A percentile compares a stretch with the other conserved stretches of the same genome.
Conservation (phyloP, 1,140 invertebrate species). For the Drosophila leontia region DNA sequence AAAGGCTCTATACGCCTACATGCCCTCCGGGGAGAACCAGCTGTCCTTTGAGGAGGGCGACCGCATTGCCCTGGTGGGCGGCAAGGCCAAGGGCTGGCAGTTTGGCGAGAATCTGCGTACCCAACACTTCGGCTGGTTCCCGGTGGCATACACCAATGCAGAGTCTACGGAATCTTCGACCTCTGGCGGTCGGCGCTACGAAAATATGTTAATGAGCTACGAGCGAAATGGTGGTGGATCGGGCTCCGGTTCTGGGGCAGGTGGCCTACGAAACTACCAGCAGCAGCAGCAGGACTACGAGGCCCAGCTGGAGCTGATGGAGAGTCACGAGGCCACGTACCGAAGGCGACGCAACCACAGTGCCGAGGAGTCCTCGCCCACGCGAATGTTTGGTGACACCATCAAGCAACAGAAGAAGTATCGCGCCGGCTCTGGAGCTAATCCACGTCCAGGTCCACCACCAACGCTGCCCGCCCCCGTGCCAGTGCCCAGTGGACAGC, state of each 20-base stretch:
- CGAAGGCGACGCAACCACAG: slow-evolving; percentile 75
- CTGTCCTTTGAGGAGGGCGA: slow-evolving; percentile 96
- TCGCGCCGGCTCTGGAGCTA: slow-evolving; percentile 57
- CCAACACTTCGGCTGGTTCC: slow-evolving; percentile 96
- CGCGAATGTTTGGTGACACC: slow-evolving; percentile 86
- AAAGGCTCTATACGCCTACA: slow-evolving; percentile 94
- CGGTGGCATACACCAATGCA: slow-evolving; percentile 95
- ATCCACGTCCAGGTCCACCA: slow-evolving; percentile 86
- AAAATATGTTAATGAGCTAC: slow-evolving; percentile 73
- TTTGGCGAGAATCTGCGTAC: slow-evolving; percentile 96
- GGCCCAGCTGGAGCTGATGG: slow-evolving; percentile 72
- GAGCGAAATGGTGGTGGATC: slow-evolving; percentile 51
- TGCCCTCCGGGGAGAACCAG: slow-evolving; percentile 96
- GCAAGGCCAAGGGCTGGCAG: slow-evolving; percentile 97
- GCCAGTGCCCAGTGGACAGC: slow-evolving; percentile 86
- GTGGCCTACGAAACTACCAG: slow-evolving; percentile 68
- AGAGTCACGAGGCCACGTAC: slow-evolving; percentile 74
- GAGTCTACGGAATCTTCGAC: slow-evolving; percentile 41
- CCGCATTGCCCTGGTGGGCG: slow-evolving; percentile 94
- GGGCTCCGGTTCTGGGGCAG: slow-evolving; percentile 44
- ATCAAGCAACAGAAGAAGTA: slow-evolving; percentile 83
- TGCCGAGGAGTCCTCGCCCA: slow-evolving; percentile 86
- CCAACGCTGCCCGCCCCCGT: slow-evolving; percentile 89
- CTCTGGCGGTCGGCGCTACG: slow-evolving; percentile 46
- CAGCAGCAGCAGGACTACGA: slow-evolving; percentile 75